A percentile compares a stretch with the other conserved stretches of the same genome.
phyloP scores from a whole-genome alignment of 2,113 vertebrate genomes.

The Perca flavescens region DNA sequence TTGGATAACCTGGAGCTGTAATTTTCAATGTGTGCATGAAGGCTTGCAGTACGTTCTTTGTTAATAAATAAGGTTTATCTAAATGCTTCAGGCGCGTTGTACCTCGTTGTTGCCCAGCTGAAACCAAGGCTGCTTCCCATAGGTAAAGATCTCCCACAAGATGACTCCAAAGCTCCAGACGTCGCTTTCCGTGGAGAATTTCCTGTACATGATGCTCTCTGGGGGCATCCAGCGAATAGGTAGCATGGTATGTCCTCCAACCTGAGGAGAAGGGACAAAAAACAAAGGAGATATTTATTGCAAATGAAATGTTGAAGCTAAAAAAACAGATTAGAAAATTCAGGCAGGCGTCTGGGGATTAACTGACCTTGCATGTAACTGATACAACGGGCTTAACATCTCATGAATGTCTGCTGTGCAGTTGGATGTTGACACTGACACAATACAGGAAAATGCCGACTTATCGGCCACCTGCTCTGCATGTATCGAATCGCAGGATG shows the following conservation, averaged over 20 bases:
- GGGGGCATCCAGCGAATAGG: constrained; percentile 99
- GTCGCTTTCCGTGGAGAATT: constrained; percentile 97
- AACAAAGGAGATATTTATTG: constrained; percentile 17
- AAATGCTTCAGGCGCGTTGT: constrained; percentile 42
- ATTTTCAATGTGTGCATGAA: constrained; percentile 4
- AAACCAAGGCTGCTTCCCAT: constrained; percentile 99
- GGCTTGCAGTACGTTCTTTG: constrained; percentile 1
- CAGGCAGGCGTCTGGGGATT: constrained; percentile 54
- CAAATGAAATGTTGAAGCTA: constrained; percentile 19
- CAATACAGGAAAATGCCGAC: constrained; percentile 46
- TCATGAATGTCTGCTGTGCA: constrained; percentile 52
- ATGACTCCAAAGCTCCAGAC: constrained; percentile 99
- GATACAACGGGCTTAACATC: constrained; percentile 51
- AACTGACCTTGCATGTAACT: constrained; percentile 60
- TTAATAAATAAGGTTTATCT: constrained; percentile 12
- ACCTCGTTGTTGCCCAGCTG: constrained; percentile 99
- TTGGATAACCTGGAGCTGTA: constrained; percentile 3
- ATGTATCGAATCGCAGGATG: constrained; percentile 23
- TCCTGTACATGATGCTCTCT: constrained; percentile 99
- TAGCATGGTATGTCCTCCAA: constrained; percentile 98
- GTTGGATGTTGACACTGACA: constrained; percentile 42
- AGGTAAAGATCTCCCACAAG: constrained; percentile 99
- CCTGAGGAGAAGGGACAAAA: constrained; percentile 77
- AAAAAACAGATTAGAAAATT: constrained; percentile 42
- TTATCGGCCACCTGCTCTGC: constrained; percentile 46